phyloP scores from a whole-genome alignment of 1,140 invertebrate species.

The Hypsibius dujardini region DNA sequence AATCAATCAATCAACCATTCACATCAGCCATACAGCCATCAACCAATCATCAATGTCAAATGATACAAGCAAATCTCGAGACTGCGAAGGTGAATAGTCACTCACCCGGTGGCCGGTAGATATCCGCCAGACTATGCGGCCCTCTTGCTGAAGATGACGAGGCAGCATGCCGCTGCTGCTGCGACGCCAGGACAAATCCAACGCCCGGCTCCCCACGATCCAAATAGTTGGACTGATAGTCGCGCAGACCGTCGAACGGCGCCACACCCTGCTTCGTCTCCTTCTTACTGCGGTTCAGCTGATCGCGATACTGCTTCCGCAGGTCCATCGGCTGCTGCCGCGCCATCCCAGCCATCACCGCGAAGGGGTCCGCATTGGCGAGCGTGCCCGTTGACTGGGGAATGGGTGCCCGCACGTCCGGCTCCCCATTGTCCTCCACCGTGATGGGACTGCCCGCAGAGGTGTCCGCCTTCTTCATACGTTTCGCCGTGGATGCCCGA shows the following conservation, averaged over 20 bases:
- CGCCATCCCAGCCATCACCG: neutral
- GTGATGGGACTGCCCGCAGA: too few species aligned
- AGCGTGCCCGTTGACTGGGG: neutral
- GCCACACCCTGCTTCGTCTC: neutral
- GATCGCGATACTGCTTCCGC: neutral
- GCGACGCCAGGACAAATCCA: neutral
- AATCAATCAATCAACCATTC: too few species aligned
- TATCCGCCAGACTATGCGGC: neutral
- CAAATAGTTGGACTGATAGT: neutral
- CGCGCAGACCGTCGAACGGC: neutral
- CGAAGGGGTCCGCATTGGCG: neutral
- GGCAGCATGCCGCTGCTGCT: too few species aligned
- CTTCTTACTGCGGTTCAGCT: neutral
- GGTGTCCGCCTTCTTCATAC: neutral
- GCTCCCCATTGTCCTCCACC: neutral
- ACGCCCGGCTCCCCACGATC: neutral
- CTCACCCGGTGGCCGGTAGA: neutral
- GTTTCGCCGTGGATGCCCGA: neutral
- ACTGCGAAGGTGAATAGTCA: neutral
- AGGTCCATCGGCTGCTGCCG: neutral
- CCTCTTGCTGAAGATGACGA: too few species aligned
- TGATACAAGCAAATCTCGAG: neutral
- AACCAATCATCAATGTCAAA: too few species aligned
- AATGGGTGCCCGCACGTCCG: neutral
- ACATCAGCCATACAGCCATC: too few species aligned